A percentile compares a stretch with the other conserved stretches of the same genome.
phyloP scores from a whole-genome alignment of 2,113 vertebrate genomes.

The Anhinga rufa region DNA sequence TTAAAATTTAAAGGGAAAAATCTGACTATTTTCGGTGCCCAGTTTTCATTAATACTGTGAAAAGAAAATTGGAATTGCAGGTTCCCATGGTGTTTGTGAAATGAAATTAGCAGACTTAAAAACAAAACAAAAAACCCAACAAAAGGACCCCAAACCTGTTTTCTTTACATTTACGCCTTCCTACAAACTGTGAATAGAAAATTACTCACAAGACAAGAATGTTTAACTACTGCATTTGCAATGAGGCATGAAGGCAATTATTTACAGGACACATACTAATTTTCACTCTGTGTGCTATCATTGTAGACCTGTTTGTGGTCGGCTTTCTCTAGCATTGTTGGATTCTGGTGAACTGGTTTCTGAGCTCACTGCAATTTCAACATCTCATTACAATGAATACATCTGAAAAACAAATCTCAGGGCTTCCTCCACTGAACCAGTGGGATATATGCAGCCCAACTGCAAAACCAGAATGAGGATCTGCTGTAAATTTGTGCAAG shows the following conservation, averaged over 20 bases:
- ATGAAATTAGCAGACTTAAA: constrained; percentile 68
- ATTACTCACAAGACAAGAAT: constrained; percentile 39
- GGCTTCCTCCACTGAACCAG: neutral
- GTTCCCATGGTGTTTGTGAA: constrained; percentile 66
- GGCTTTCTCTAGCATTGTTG: neutral
- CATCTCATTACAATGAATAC: fast-evolving
- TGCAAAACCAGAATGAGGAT: neutral
- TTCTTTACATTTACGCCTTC: constrained; percentile 54
- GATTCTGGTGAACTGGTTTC: neutral
- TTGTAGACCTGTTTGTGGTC: constrained; percentile 18
- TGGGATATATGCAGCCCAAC: neutral
- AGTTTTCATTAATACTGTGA: constrained; percentile 72
- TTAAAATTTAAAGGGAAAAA: constrained; percentile 61
- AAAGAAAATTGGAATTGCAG: constrained; percentile 75
- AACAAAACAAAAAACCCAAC: neutral
- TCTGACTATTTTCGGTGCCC: constrained; percentile 52
- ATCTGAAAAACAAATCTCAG: neutral
- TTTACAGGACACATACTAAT: constrained; percentile 21
- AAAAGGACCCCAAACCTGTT: constrained; percentile 24
- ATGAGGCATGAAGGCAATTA: constrained; percentile 35
- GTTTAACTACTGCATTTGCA: constrained; percentile 50
- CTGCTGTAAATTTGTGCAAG: neutral
- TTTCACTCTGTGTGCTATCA: constrained; percentile 37
- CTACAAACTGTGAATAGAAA: constrained; percentile 40
- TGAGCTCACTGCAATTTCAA: neutral